phyloP scores from a whole-genome alignment of 2,113 vertebrate genomes.

The Lepus timidus region DNA sequence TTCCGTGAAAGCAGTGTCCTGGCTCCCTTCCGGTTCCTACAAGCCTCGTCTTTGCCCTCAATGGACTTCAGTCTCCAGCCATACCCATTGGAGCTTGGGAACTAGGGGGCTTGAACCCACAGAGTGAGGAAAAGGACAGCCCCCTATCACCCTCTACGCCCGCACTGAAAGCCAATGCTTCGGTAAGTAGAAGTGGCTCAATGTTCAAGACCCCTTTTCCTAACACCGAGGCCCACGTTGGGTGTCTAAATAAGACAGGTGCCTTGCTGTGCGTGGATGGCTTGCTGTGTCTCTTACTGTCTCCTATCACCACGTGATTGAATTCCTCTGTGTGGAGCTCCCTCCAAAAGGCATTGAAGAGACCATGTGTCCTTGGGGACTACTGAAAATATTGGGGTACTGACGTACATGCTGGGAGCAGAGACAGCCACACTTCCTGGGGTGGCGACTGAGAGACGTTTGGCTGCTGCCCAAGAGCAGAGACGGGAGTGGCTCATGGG shows the following conservation, averaged over 20 bases:
- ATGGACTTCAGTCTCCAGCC: not conserved
- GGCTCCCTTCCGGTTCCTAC: too few species aligned
- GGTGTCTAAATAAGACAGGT: not conserved
- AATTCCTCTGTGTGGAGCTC: not conserved
- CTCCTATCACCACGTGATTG: not conserved
- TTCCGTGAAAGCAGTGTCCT: not conserved
- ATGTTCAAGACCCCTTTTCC: not conserved
- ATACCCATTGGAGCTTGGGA: not conserved
- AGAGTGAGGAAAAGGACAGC: not conserved
- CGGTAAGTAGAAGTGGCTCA: accelerated
- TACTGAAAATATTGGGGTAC: accelerated
- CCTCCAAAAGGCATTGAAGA: not conserved
- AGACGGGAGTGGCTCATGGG: not conserved
- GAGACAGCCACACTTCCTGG: not conserved
- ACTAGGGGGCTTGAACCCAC: not conserved
- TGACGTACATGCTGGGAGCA: not conserved
- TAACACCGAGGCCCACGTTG: not conserved
- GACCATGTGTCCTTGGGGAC: not conserved
- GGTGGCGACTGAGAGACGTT: not conserved
- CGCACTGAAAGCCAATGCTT: too few species aligned
- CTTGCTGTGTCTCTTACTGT: not conserved
- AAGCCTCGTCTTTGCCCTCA: accelerated
- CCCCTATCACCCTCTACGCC: accelerated
- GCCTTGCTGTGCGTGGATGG: not conserved
- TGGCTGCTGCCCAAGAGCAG: not conserved